These are phyloP conservation scores for Illadopsis cleaveri DNA, from an alignment of 2,113 vertebrate genomes.

Conservation along the genomic window DNA sequence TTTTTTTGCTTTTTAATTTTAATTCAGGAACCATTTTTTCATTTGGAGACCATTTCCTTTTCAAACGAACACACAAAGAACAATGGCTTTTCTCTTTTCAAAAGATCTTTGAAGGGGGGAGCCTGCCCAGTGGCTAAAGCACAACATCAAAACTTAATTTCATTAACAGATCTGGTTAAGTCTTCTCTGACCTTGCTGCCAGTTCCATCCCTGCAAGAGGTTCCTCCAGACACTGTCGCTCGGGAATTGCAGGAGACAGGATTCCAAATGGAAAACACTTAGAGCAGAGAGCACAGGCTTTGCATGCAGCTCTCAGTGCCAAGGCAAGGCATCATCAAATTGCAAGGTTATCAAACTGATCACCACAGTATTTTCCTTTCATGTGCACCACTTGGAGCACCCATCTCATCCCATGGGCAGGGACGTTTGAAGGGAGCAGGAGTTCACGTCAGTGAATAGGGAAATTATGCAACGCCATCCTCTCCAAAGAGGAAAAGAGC, in stretches of 20 bases:
- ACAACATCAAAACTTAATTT: constrained; percentile 40
- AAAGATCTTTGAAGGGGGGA: constrained; percentile 44
- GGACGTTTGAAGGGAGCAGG: neutral
- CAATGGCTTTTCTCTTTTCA: constrained; percentile 63
- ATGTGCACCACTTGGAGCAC: neutral
- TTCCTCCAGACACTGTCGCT: neutral
- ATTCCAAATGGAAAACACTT: neutral
- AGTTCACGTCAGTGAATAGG: neutral
- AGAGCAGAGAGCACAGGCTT: neutral
- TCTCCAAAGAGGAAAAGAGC: neutral
- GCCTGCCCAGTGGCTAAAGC: constrained; percentile 32
- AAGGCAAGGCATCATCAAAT: neutral
- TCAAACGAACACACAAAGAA: constrained; percentile 49
- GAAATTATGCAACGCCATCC: neutral
- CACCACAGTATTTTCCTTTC: neutral
- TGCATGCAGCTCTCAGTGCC: neutral
- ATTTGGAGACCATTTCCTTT: constrained; percentile 62
- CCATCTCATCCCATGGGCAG: neutral
- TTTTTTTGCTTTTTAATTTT: neutral
- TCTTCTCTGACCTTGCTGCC: constrained; percentile 8
- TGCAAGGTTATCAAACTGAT: neutral
- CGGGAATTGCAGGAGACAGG: neutral
- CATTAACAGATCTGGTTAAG: constrained; percentile 41
- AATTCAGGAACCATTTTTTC: constrained; percentile 49
- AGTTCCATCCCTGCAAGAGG: neutral